These are phyloP conservation scores for Meiosimyza decipiens DNA, from an alignment of 2,888 invertebrate species.

Conservation along the genomic window DNA sequence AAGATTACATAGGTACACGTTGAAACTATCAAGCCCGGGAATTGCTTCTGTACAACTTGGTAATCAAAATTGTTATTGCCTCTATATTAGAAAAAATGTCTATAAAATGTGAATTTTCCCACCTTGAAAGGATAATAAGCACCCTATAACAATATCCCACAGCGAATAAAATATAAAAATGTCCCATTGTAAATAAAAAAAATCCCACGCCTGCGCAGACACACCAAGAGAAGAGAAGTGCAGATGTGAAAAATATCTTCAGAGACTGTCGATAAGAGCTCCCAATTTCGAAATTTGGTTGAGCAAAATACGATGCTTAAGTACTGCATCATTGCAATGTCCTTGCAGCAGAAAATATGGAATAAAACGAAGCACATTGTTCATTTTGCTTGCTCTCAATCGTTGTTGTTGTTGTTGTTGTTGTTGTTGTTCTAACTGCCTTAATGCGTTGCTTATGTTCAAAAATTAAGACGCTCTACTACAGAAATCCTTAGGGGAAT, in stretches of 20 bases:
- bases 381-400: constrained; percentile 7
- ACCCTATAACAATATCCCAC: not conserved
- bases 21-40: no score
- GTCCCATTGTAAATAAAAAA: not conserved
- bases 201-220: constrained; percentile 31
- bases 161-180: not conserved
- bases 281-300: constrained; percentile 9
- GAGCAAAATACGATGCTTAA: not conserved
- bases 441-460: not conserved
- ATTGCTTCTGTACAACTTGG: no score
- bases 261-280: constrained; percentile 7
- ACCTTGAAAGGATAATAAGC: not conserved
- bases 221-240: no score
- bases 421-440: no score
- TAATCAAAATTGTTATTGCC: no score
- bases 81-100: no score
- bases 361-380: constrained; percentile 12
- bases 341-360: not conserved
- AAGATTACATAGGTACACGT: no score
- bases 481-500: constrained; percentile 30
- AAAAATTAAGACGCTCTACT: not conserved
- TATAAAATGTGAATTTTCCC: no score
- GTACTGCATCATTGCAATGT: constrained; percentile 10
- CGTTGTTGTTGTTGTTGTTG: not conserved
- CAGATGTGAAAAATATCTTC: not conserved